Evolutionary conservation across 2,113 vertebrate genomes (phyloP).

Genomic region (Apteryx mantelli): DNA sequence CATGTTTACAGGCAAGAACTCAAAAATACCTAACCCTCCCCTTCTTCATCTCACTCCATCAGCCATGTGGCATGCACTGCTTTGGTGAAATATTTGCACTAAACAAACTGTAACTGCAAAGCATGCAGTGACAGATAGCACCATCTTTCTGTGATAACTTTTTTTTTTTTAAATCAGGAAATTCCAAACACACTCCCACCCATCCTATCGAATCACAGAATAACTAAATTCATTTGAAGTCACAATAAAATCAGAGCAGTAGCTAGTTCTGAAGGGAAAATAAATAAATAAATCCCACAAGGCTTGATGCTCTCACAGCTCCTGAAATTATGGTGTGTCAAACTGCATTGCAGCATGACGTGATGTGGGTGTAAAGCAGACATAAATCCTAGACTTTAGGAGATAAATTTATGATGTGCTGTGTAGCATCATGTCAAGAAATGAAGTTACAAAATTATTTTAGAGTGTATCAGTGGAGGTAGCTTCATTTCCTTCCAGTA

Average conservation of each 20-base stretch:
- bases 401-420: slow-evolving; percentile 5
- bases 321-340: background rate
- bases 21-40: background rate
- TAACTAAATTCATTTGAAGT: background rate
- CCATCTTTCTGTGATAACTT: background rate
- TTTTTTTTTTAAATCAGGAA: background rate
- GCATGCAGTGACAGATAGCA: background rate
- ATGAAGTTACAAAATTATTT: slow-evolving; percentile 23
- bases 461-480: background rate
- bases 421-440: background rate
- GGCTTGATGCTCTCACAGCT: background rate
- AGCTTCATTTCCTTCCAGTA: background rate
- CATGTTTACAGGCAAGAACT: background rate
- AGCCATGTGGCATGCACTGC: background rate
- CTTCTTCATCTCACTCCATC: background rate
- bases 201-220: background rate
- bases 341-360: background rate
- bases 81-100: slow-evolving; percentile 18
- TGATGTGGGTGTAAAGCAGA: slow-evolving; percentile 18
- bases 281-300: slow-evolving; percentile 38
- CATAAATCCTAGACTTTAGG: slow-evolving; percentile 27
- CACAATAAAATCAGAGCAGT: background rate
- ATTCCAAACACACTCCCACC: background rate
- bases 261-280: background rate
- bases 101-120: background rate